Base-by-base conservation (phyloP, 2,113 vertebrate species). In the Sceloporus undulatus region DNA sequence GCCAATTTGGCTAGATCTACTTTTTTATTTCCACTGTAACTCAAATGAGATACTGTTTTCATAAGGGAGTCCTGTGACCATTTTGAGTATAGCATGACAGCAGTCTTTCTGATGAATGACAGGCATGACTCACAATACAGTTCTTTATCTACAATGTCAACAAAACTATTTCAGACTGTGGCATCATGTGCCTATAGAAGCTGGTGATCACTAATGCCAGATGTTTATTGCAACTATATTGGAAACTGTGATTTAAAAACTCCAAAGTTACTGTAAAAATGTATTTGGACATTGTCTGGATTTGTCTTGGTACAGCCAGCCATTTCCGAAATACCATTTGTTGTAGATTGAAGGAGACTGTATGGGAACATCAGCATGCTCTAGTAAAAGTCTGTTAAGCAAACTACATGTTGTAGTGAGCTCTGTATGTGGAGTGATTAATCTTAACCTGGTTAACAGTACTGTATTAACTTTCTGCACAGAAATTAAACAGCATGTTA, bases 31-130 rank as follows among this genome's bases (percentile, higher is more conserved):
- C 73, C 54, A 74, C 52, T 40, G 23, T 78, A 68, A 70, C 14
- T 91, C 84, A 91, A 94, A 92, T 66, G 91, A 77, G 86, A 79
- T 68, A 85, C 73, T 94, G 89, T 93, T 93, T 92, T 92, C 42
- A n/a, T 93, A 14, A 90, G 65, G 40, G 75, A 92, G 80, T 66
- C 90, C 92, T 27, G 88, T 95, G 77, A 25, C 59, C 9, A 5
- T 1, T 86, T 85, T 78, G 73, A 76, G 76, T 25, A 86, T 80
- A 79, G 66, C 71, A 34, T 11, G 82, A 21, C 56, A 91, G 8
- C 78, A 90, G 86, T 21, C 85, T 85, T 89, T 87, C 84, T 76
- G 93, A 92, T 82, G 48, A 52, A 85, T 91, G 82, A 8, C 38
- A 83, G 9, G 18, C 23, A 21, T 92, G 92, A 85, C 71, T 94